A percentile compares a stretch with the other conserved stretches of the same genome.
Evolutionary conservation across 2,797 vertebrate species (phyloP).

Genomic region (Sparus aurata): DNA sequence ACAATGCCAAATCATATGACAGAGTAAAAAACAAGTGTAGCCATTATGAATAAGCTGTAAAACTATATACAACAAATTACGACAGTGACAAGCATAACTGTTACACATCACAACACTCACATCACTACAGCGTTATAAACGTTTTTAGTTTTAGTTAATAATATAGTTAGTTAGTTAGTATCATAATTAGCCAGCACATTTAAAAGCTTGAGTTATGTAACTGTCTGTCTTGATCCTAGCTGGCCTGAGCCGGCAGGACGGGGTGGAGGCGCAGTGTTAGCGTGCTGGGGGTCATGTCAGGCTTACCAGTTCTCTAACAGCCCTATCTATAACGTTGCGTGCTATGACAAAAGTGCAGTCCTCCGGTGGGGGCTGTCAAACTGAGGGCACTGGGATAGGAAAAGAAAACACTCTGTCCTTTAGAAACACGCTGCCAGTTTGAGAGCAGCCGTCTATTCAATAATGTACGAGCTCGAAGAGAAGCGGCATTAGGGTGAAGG

Average conservation of each 20-base stretch:
- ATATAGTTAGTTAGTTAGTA: no score
- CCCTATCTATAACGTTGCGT: constrained; percentile 44
- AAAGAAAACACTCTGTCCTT: constrained; percentile 45
- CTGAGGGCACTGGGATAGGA: constrained; percentile 69
- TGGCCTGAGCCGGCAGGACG: constrained; percentile 2
- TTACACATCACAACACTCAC: not conserved
- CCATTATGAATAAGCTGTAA: constrained; percentile 16
- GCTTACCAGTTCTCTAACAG: constrained; percentile 19
- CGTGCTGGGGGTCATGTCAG: not conserved
- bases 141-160: no score
- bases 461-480: constrained; percentile 64
- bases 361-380: constrained; percentile 65
- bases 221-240: constrained; percentile 10
- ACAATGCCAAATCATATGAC: no score
- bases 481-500: constrained; percentile 26
- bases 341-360: constrained; percentile 42
- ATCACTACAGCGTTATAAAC: not conserved
- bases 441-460: constrained; percentile 69
- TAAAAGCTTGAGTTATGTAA: constrained; percentile 22
- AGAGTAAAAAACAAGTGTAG: not conserved
- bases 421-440: constrained; percentile 50
- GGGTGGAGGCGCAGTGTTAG: not conserved
- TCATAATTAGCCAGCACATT: constrained; percentile 5
- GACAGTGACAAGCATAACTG: not conserved
- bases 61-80: not conserved